Conservation (phyloP, 2,113 vertebrate species). For the Solea senegalensis region DNA sequence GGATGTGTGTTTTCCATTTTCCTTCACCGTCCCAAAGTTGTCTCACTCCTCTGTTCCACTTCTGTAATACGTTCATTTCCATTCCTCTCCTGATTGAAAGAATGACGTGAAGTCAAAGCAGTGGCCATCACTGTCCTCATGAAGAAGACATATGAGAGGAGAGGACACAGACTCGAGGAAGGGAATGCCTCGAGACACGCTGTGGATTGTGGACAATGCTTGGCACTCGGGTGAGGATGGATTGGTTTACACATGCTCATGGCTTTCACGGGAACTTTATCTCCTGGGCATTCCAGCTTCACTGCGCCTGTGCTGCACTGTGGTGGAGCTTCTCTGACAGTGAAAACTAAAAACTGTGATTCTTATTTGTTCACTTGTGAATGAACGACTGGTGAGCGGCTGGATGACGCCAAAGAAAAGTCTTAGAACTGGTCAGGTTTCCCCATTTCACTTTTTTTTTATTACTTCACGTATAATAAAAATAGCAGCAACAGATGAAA, state of each 20-base stretch:
- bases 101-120: neutral
- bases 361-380: too few relatives aligned
- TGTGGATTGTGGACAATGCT: conserved; percentile 53
- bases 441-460: too few relatives aligned
- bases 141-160: neutral
- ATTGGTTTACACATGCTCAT: conserved; percentile 77
- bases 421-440: too few relatives aligned
- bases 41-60: too few relatives aligned
- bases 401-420: too few relatives aligned
- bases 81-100: too few relatives aligned
- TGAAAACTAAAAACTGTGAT: neutral
- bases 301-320: conserved; percentile 1
- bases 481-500: too few relatives aligned
- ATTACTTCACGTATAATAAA: too few relatives aligned
- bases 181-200: conserved; percentile 53
- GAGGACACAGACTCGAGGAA: conserved; percentile 39
- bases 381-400: too few relatives aligned
- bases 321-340: neutral
- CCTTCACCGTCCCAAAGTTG: too few relatives aligned
- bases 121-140: conserved; percentile 1
- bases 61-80: too few relatives aligned
- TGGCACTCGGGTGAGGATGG: conserved; percentile 65
- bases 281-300: conserved; percentile 34
- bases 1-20: too few relatives aligned
- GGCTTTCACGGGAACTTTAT: conserved; percentile 73